Percentiles rank a stretch among this genome's conserved stretches.
These are phyloP conservation scores for Rotaria sp. DNA, from an alignment of 2,888 invertebrate genomes.

Conservation along the genomic window DNA sequence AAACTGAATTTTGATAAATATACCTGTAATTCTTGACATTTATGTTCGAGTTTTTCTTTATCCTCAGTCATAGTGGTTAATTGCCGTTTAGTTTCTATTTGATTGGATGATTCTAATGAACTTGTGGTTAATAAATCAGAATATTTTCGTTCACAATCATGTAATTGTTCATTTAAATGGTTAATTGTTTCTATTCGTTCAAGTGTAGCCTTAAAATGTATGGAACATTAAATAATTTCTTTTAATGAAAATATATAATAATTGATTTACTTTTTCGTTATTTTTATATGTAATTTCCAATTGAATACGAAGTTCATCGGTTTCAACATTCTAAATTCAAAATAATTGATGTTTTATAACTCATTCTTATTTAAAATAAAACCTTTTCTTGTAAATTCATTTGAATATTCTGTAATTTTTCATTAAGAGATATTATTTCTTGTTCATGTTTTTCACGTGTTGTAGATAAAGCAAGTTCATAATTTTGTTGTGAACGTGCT, in stretches of 20 bases:
- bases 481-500: background rate
- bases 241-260: background rate
- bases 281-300: background rate
- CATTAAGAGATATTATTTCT: background rate
- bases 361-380: background rate
- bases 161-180: background rate
- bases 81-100: background rate
- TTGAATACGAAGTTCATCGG: background rate
- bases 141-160: background rate
- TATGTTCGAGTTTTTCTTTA: background rate
- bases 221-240: too few relatives aligned
- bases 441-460: background rate
- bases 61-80: background rate
- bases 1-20: background rate
- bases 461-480: background rate
- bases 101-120: background rate
- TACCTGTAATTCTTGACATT: conserved; percentile 11
- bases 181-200: background rate
- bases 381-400: conserved; percentile 23
- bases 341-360: background rate
- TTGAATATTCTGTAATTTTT: background rate
- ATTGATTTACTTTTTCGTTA: background rate
- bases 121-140: background rate
- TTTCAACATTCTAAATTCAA: background rate
- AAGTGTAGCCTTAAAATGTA: background rate